These are phyloP conservation scores for Ophioninae sp. DNA, from an alignment of 2,888 invertebrate species.

Conservation along the genomic window DNA sequence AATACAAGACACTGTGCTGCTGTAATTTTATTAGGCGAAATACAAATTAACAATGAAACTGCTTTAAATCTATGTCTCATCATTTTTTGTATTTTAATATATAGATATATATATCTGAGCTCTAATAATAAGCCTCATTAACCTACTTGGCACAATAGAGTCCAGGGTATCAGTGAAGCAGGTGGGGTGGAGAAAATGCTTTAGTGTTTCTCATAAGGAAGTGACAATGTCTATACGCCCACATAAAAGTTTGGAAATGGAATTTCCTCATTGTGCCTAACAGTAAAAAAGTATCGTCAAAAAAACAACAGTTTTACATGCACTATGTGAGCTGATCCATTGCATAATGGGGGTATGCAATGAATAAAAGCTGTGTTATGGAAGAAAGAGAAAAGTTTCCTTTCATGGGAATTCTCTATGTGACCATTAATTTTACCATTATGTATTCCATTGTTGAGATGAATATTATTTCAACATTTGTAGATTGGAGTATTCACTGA, in stretches of 20 bases:
- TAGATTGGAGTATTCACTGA: background rate
- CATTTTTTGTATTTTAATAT: background rate
- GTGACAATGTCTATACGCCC: background rate
- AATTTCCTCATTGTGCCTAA: background rate
- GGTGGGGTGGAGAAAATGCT: background rate
- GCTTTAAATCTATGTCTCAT: background rate
- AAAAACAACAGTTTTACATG: background rate
- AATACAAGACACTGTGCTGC: background rate
- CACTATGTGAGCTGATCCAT: background rate
- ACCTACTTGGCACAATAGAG: background rate
- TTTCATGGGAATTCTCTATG: background rate
- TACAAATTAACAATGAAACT: background rate
- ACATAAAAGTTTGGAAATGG: background rate
- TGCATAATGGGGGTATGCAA: background rate
- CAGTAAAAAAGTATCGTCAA: background rate
- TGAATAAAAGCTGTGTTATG: background rate
- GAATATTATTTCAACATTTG: background rate
- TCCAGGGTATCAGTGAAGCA: background rate
- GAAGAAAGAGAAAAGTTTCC: background rate
- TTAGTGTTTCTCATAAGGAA: background rate
- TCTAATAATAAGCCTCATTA: background rate
- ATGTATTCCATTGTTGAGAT: background rate
- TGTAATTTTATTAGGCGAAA: background rate
- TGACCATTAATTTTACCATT: background rate
- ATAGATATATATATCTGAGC: background rate